phyloP scores from a whole-genome alignment of 2,797 vertebrate genomes.

The Parauchenoglanis punctatus region DNA sequence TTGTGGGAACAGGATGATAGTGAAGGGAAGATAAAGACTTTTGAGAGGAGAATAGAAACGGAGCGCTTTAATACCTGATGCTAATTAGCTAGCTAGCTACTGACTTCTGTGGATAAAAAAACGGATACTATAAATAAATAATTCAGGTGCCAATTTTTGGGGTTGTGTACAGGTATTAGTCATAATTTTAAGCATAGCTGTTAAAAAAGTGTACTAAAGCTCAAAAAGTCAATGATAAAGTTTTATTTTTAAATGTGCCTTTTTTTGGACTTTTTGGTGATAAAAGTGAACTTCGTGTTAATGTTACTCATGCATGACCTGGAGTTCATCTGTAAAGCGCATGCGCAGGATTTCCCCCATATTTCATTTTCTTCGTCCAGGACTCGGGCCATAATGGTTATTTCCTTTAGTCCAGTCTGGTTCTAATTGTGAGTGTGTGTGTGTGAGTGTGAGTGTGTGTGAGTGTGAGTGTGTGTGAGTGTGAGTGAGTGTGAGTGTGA shows the following conservation, averaged over 20 bases:
- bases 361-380: neutral
- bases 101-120: neutral
- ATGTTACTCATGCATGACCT: neutral
- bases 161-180: neutral
- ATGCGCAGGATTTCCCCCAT: neutral
- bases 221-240: neutral
- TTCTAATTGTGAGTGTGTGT: slow-evolving; percentile 9
- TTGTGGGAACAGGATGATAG: neutral
- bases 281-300: neutral
- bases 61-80: slow-evolving; percentile 1
- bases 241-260: neutral
- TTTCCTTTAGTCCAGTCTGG: neutral
- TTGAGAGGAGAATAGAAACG: neutral
- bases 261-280: neutral
- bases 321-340: neutral
- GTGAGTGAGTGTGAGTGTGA: no score
- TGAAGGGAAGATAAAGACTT: neutral
- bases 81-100: slow-evolving; percentile 6
- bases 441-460: slow-evolving; percentile 8
- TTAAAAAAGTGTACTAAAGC: neutral
- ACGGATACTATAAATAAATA: neutral
- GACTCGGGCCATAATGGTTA: neutral
- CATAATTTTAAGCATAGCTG: neutral
- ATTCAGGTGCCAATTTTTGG: neutral
- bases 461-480: no score